Conservation (phyloP, 2,113 vertebrate genomes). For the Sphyrna mokarran region DNA sequence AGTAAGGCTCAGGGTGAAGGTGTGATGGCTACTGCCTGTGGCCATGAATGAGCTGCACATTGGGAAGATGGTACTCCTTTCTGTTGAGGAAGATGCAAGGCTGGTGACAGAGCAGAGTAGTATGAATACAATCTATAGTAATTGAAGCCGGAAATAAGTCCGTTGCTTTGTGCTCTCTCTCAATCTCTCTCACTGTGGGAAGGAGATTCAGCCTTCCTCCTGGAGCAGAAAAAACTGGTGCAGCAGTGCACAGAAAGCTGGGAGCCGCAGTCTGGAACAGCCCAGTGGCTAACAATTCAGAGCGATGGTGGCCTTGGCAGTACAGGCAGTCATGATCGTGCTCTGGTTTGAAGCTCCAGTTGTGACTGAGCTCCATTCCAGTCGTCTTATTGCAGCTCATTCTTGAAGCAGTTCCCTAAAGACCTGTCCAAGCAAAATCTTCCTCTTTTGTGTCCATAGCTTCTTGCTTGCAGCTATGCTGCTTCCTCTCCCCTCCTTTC, state of each 20-base stretch:
- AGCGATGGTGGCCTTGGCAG: background rate
- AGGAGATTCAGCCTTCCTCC: background rate
- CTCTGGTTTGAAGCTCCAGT: background rate
- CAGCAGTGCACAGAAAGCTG: background rate
- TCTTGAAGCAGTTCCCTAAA: background rate
- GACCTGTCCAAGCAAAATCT: background rate
- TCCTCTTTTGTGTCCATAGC: background rate
- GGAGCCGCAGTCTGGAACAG: background rate
- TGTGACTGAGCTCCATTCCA: background rate
- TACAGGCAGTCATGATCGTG: background rate
- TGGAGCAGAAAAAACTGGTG: background rate
- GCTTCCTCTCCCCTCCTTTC: background rate
- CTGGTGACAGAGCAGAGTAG: background rate
- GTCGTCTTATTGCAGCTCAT: background rate
- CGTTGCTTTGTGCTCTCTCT: background rate
- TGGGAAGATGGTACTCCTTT: background rate
- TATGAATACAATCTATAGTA: no score
- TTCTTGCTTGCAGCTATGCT: background rate
- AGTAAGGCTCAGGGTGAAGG: background rate
- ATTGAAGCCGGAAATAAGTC: background rate
- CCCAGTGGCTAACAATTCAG: background rate
- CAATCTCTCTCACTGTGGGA: background rate
- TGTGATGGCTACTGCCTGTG: background rate
- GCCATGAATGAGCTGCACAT: no score
- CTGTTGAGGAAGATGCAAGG: background rate